A percentile compares a stretch with the other conserved stretches of the same genome.
phyloP scores from a whole-genome alignment of 2,797 vertebrate species.

The Sphenodon punctatus region DNA sequence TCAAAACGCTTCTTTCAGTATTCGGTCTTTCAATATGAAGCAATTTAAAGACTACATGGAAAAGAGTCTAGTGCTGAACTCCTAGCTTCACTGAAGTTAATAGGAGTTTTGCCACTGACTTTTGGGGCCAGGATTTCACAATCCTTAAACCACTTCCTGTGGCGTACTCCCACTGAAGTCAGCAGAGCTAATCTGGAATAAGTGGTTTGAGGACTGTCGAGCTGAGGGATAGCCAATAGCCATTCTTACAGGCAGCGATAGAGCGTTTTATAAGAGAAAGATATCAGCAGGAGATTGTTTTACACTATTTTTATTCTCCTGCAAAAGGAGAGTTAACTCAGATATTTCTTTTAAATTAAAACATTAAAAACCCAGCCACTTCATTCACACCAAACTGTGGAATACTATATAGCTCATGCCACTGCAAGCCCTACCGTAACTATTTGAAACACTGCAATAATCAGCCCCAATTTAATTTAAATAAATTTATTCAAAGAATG shows the following conservation, averaged over 20 bases:
- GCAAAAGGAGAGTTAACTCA: conserved; percentile 23
- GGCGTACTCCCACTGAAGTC: too few relatives aligned
- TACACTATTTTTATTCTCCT: conserved; percentile 29
- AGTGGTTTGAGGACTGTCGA: too few relatives aligned
- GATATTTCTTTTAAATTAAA: too few relatives aligned
- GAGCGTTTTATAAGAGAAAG: conserved; percentile 39
- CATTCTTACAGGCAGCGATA: conserved; percentile 40
- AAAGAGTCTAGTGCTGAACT: conserved; percentile 36
- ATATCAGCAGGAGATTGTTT: conserved; percentile 11
- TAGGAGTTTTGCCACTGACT: too few relatives aligned
- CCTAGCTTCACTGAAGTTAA: too few relatives aligned
- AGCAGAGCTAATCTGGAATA: too few relatives aligned
- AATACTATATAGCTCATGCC: neutral
- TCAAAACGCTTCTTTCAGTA: conserved; percentile 64
- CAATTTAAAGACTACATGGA: conserved; percentile 46
- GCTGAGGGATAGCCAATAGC: neutral
- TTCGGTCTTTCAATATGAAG: conserved; percentile 74
- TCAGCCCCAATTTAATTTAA: conserved; percentile 17
- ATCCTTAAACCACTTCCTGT: too few relatives aligned
- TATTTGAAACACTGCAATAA: neutral
- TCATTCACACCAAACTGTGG: conserved; percentile 25
- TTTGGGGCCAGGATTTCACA: too few relatives aligned
- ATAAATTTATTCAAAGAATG: conserved; percentile 43
- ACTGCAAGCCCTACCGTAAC: neutral
- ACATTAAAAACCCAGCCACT: neutral